These are phyloP conservation scores for Erpornis zantholeuca DNA, from an alignment of 2,113 vertebrate species.

Conservation along the genomic window DNA sequence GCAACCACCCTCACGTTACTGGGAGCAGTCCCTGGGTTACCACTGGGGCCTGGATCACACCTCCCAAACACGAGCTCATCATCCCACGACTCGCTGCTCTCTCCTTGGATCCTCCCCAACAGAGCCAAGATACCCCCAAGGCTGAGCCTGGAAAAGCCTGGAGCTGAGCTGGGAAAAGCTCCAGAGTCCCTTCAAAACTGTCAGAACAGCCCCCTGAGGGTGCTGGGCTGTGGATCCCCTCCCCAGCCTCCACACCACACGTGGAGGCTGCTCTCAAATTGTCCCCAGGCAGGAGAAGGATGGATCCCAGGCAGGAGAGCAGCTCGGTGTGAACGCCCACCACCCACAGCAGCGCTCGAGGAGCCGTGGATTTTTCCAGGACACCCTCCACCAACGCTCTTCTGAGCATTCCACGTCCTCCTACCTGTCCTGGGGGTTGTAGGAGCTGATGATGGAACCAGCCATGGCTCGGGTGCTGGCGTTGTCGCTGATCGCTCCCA, in stretches of 20 bases:
- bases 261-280: not conserved
- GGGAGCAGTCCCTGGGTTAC: not conserved
- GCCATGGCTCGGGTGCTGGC: conserved; percentile 98
- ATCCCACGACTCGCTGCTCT: accelerated
- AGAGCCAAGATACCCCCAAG: not conserved
- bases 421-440: conserved; percentile 96
- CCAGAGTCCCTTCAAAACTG: accelerated
- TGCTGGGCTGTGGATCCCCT: not conserved
- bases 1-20: conserved; percentile 4
- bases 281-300: not conserved
- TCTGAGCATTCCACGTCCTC: not conserved
- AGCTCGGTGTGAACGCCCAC: not conserved
- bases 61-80: not conserved
- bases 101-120: not conserved
- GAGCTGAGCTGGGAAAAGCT: not conserved
- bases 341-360: not conserved
- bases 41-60: accelerated
- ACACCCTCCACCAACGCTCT: not conserved
- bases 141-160: not conserved
- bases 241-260: not conserved
- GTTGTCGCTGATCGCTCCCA: conserved; percentile 93
- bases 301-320: not conserved
- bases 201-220: not conserved
- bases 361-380: not conserved
- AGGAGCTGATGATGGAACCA: conserved; percentile 98